These are phyloP conservation scores for Metacarcinus magister DNA, from an alignment of 2,888 invertebrate genomes.

Conservation along the genomic window DNA sequence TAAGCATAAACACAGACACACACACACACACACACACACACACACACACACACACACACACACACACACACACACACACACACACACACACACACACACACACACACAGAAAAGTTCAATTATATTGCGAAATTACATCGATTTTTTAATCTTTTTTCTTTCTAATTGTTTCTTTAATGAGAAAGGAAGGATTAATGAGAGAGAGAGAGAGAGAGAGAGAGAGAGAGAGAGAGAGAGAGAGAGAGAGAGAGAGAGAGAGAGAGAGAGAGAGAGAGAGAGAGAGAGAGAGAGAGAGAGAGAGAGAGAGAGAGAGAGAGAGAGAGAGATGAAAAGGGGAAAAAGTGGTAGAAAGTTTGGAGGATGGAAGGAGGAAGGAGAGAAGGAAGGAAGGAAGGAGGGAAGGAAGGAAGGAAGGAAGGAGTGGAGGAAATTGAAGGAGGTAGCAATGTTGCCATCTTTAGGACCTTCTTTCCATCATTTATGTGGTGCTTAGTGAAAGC, in stretches of 20 bases:
- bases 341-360: neutral
- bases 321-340: neutral
- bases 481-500: neutral
- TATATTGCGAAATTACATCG: neutral
- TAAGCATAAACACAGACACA: neutral
- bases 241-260: neutral
- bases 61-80: slow-evolving; percentile 14
- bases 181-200: neutral
- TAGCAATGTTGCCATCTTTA: slow-evolving; percentile 29
- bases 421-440: neutral
- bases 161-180: slow-evolving; percentile 26
- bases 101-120: neutral
- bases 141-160: neutral
- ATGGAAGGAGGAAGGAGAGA: neutral
- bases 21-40: slow-evolving; percentile 22
- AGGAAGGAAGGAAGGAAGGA: neutral
- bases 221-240: slow-evolving; percentile 46
- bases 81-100: slow-evolving; percentile 26
- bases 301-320: slow-evolving; percentile 26
- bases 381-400: neutral
- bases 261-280: neutral
- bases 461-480: neutral
- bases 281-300: neutral
- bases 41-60: slow-evolving; percentile 43
- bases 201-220: slow-evolving; percentile 26